phyloP scores from a whole-genome alignment of 2,888 invertebrate genomes.

The Lithophane leautieri region DNA sequence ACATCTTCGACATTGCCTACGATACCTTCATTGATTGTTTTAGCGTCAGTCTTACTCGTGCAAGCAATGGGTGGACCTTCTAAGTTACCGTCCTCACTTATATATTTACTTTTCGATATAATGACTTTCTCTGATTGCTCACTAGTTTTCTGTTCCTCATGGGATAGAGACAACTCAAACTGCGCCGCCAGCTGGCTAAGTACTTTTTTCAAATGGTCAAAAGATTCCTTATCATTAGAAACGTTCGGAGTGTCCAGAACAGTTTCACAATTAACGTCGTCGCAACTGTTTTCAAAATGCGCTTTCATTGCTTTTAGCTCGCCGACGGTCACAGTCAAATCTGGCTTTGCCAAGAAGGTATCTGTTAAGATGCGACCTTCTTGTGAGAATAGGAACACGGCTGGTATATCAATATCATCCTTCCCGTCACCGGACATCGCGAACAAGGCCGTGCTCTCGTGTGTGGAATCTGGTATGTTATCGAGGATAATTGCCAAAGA shows the following conservation, averaged over 20 bases:
- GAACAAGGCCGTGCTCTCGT: slow-evolving; percentile 95
- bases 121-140: slow-evolving; percentile 64
- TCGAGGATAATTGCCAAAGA: slow-evolving; percentile 96
- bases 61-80: slow-evolving; percentile 42
- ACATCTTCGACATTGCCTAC: slow-evolving; percentile 28
- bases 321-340: slow-evolving; percentile 89
- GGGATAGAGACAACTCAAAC: slow-evolving; percentile 80
- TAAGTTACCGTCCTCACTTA: slow-evolving; percentile 62
- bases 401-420: slow-evolving; percentile 96
- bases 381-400: slow-evolving; percentile 96
- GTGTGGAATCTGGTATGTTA: slow-evolving; percentile 94
- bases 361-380: slow-evolving; percentile 93
- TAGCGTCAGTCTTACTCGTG: slow-evolving; percentile 39
- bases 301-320: slow-evolving; percentile 84
- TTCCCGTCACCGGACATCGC: slow-evolving; percentile 99
- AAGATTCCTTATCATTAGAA: slow-evolving; percentile 77
- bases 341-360: slow-evolving; percentile 89
- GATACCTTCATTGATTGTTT: slow-evolving; percentile 32
- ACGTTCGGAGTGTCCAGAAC: slow-evolving; percentile 65
- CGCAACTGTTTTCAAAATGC: slow-evolving; percentile 74
- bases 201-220: slow-evolving; percentile 86
- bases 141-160: slow-evolving; percentile 71
- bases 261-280: slow-evolving; percentile 75
- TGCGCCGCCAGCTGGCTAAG: slow-evolving; percentile 83
- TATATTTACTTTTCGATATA: slow-evolving; percentile 66